A percentile compares a stretch with the other conserved stretches of the same genome.
Evolutionary conservation across 2,888 invertebrate genomes (phyloP).

Genomic region (Penaeus monodon): DNA sequence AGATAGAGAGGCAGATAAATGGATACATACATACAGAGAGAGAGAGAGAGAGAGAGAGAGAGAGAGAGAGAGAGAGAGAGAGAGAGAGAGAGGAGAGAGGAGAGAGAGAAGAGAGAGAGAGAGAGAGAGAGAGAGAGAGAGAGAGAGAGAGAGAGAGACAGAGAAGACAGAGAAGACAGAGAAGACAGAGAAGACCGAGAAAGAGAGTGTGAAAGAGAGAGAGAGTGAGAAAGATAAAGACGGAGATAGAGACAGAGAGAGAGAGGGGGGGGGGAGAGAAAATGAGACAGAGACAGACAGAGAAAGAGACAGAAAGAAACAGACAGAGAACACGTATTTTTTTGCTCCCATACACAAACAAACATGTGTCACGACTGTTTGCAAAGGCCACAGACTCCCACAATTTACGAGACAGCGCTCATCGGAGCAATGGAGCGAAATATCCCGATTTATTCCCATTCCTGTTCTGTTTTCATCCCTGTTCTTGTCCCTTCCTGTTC

Average conservation of each 20-base stretch:
- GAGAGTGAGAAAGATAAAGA: neutral
- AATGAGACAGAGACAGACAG: neutral
- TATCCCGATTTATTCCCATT: too few species aligned
- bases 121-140: conserved; percentile 23
- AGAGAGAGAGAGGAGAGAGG: conserved; percentile 17
- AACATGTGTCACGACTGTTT: neutral
- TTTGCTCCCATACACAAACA: neutral
- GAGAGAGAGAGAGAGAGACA: neutral
- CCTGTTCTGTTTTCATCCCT: too few species aligned
- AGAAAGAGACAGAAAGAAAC: neutral
- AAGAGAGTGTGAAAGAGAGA: neutral
- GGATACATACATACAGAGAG: neutral
- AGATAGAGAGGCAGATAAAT: neutral
- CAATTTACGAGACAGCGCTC: too few species aligned
- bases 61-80: conserved; percentile 13
- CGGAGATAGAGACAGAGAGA: neutral
- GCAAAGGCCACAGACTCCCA: too few species aligned
- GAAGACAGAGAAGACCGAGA: neutral
- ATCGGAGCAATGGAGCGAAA: too few species aligned
- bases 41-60: neutral
- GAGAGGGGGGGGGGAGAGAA: neutral
- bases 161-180: neutral
- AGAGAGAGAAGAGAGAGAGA: conserved; percentile 14
- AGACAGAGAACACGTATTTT: neutral
- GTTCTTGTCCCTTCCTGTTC: too few species aligned